phyloP scores from a whole-genome alignment of 2,888 invertebrate species.

The Nebria salina region DNA sequence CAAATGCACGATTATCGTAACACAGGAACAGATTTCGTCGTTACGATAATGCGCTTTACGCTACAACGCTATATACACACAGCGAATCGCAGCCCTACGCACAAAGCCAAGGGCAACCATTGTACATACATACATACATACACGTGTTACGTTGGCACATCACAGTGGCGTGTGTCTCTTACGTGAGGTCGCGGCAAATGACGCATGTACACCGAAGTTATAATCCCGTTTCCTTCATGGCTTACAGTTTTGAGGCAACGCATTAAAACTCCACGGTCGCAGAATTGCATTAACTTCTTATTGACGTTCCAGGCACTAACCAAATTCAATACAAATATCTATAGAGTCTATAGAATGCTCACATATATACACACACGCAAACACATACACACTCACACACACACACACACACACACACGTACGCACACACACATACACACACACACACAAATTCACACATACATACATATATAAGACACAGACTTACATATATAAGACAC shows the following conservation, averaged over 20 bases:
- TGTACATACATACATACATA: neutral
- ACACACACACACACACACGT: too few species aligned
- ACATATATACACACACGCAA: too few species aligned
- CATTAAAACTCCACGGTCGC: constrained; percentile 16
- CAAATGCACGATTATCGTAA: constrained; percentile 29
- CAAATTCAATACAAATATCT: neutral
- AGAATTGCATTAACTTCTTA: constrained; percentile 27
- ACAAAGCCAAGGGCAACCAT: neutral
- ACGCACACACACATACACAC: too few species aligned
- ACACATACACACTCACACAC: too few species aligned
- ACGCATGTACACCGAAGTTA: constrained; percentile 30
- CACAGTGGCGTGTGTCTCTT: constrained; percentile 11
- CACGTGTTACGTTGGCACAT: constrained; percentile 11
- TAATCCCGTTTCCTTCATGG: constrained; percentile 18
- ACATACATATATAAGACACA: too few species aligned
- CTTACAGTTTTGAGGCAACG: constrained; percentile 8
- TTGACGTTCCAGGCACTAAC: neutral
- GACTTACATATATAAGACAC: too few species aligned
- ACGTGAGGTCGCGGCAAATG: constrained; percentile 35
- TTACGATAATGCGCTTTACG: constrained; percentile 32
- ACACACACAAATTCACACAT: too few species aligned
- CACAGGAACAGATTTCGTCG: constrained; percentile 32
- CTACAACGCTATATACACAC: constrained; percentile 4
- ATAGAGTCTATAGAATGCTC: too few species aligned
- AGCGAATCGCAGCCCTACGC: neutral